Conservation (phyloP, 2,797 vertebrate genomes). For the Eulemur coronatus region DNA sequence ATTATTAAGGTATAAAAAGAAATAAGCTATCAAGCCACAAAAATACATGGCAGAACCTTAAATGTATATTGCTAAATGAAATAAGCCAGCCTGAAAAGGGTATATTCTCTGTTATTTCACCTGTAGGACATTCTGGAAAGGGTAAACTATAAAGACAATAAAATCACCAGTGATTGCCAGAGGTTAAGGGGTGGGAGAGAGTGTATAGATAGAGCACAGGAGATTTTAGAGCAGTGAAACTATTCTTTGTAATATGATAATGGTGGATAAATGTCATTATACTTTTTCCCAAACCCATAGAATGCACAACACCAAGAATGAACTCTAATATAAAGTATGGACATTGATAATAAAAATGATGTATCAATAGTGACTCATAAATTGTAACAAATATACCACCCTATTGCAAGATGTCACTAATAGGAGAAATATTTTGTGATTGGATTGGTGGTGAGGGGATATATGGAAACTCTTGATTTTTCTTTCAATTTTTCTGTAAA, state of each 20-base stretch:
- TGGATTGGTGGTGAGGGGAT: neutral
- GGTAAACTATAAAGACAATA: neutral
- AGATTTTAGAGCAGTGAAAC: neutral
- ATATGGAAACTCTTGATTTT: neutral
- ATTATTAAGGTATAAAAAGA: too few species aligned
- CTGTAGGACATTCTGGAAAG: neutral
- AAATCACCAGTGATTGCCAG: neutral
- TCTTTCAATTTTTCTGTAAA: neutral
- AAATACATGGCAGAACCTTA: too few species aligned
- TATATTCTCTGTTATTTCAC: neutral
- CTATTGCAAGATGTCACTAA: neutral
- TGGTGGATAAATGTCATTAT: neutral
- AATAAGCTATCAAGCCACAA: too few species aligned
- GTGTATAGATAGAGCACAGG: too few species aligned
- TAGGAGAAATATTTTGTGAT: neutral
- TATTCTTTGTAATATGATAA: neutral
- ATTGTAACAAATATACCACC: neutral
- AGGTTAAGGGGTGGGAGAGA: neutral
- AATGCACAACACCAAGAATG: neutral
- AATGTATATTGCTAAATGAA: neutral
- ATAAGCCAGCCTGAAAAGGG: neutral
- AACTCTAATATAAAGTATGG: neutral
- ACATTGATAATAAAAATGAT: neutral
- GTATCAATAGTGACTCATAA: neutral
- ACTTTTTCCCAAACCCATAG: neutral